These are phyloP conservation scores for Dasypogon diadema DNA, from an alignment of 2,888 invertebrate genomes.

Conservation along the genomic window DNA sequence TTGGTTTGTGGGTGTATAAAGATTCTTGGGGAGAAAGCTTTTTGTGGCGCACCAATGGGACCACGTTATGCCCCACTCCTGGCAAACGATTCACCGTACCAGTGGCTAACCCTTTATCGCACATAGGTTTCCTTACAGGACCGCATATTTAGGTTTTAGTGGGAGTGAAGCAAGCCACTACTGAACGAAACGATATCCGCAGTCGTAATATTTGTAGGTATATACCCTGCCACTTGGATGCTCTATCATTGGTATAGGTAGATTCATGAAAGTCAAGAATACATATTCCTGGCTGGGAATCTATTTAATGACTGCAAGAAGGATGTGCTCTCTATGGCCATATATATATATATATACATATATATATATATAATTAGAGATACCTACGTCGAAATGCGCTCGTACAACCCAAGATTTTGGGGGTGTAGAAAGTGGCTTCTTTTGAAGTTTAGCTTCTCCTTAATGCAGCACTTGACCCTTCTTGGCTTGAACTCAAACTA, in stretches of 20 bases:
- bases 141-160: slow-evolving; percentile 70
- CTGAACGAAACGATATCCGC: slow-evolving; percentile 68
- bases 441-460: slow-evolving; percentile 35
- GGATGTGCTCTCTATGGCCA: slow-evolving; percentile 46
- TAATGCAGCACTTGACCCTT: slow-evolving; percentile 46
- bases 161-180: slow-evolving; percentile 67
- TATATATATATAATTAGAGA: slow-evolving; percentile 50
- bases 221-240: slow-evolving; percentile 49
- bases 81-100: slow-evolving; percentile 62
- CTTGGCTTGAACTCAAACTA: slow-evolving; percentile 33
- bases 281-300: slow-evolving; percentile 49
- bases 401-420: neutral
- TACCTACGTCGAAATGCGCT: slow-evolving; percentile 16
- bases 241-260: slow-evolving; percentile 50
- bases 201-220: slow-evolving; percentile 57
- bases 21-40: slow-evolving; percentile 65
- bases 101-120: slow-evolving; percentile 71
- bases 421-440: slow-evolving; percentile 25
- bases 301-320: slow-evolving; percentile 53
- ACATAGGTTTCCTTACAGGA: slow-evolving; percentile 70
- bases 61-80: slow-evolving; percentile 68
- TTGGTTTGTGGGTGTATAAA: slow-evolving; percentile 54
- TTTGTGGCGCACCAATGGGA: slow-evolving; percentile 70
- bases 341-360: slow-evolving; percentile 11
- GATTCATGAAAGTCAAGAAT: slow-evolving; percentile 41